Base-by-base conservation (phyloP, 2,888 invertebrate species). In the Dugesia japonica region DNA sequence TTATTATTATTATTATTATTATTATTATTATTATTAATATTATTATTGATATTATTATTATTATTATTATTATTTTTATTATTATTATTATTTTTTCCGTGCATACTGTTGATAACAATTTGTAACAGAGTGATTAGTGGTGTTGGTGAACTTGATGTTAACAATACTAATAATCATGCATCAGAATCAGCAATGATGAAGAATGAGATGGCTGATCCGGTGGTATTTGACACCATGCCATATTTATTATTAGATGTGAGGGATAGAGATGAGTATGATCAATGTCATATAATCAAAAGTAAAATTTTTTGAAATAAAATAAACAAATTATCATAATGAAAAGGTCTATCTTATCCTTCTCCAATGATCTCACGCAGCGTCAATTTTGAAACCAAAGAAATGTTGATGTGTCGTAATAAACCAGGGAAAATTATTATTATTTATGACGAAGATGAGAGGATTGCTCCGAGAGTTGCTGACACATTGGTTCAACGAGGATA, bases 401-500 rank as follows among this genome's bases (percentile, higher is more conserved):
- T 86, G 83, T 81, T 85, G 42, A 80, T 80, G 33, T 76, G 84
- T 85, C 85, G 83, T 82, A 86, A 86, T 79, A 80, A 82, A 75
- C 80, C 82, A 23, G 84, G 84, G 20, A 83, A 83, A 79, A 83
- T 87, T 33, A 86, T 87, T 71, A 80, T 87, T 17, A 56, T 86
- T 0, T 86, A 85, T 80, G 86, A 87, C 80, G 85, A 86, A 71
- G 85, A 84, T 79, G 86, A 87, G 79, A 81, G 81, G 26, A 76
- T 84, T 20, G 84, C 85, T 0, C 82, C 83, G 1, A 78, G 80
- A 23, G 84, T 83, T 17, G 85, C 85, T 0, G 82, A 85, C 1
- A 86, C 85, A 0, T 79, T 87, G 73, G 83, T 85, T 0, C 83
- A 87, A 80, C 80, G 86, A 75, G 86, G 86, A 0, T 87, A 87